phyloP scores from a whole-genome alignment of 64 coral and sea anemone genomes.

The Montipora sp. region DNA sequence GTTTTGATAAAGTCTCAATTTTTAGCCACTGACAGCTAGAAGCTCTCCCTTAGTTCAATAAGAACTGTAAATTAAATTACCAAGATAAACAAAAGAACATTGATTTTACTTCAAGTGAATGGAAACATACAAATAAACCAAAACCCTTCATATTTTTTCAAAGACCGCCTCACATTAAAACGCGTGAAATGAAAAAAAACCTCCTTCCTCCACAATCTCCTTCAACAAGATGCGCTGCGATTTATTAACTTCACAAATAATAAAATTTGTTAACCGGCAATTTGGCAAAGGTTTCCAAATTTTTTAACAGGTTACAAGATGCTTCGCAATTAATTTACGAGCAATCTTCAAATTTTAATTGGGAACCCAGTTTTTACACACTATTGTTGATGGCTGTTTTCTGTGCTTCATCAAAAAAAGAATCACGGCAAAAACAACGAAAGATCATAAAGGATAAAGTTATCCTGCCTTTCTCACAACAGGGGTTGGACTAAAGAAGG shows the following conservation, averaged over 20 bases:
- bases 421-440: too few relatives aligned
- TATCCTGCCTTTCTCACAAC: too few relatives aligned
- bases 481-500: too few relatives aligned
- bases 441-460: too few relatives aligned
- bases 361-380: not conserved
- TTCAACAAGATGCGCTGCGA: not conserved
- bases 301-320: not conserved
- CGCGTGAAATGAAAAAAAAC: not conserved
- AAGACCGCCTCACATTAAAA: not conserved
- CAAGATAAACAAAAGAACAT: not conserved
- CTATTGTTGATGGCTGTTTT: too few relatives aligned
- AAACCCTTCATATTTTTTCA: not conserved
- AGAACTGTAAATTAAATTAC: not conserved
- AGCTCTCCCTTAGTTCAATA: not conserved
- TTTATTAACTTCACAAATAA: not conserved
- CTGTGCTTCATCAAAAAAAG: too few relatives aligned
- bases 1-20: not conserved
- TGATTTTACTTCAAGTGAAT: not conserved
- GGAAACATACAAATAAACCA: not conserved
- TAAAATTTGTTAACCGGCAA: not conserved
- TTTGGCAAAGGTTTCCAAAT: not conserved
- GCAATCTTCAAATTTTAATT: not conserved
- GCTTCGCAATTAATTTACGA: not conserved
- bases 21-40: not conserved
- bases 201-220: not conserved